Base-by-base conservation (phyloP, 1,140 invertebrate species). In the Zaprionus capensis region DNA sequence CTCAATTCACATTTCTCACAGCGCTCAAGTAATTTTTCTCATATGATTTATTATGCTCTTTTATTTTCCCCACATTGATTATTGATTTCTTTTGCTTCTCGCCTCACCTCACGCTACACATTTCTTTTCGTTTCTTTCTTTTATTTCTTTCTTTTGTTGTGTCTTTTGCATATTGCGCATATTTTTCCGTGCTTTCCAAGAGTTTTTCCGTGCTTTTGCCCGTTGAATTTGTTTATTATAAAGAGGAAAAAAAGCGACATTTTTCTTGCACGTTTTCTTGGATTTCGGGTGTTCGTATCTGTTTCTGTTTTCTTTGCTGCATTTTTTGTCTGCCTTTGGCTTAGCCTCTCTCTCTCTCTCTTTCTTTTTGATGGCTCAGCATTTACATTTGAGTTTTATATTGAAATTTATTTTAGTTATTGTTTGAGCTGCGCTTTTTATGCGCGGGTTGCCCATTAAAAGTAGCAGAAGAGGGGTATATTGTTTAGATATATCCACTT, bases 81-180 rank as follows among this genome's bases (percentile, higher is more conserved):
- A 82, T 86, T 82, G 72, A 66, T 80, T 74, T 62, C 44, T 22
- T 34, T 38, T 34, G 5, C 49, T 59, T 63, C 26, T n/a, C 38
- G 26, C 7, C 53, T 68, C 67, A 71, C 67, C 68, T 82, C 72
- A 75, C 53, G 56, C 53, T 12, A 24, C 11, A 24, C 5, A 17
- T 55, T 65, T 67, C 67, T 56, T 66, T 17, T 55, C 44, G 51
- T 74, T 64, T 81, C 20, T 61, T 69, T 63, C n/a, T 78, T 55
- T 59, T 78, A 20, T 74, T 64, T 81, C 20, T 74, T 59, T 81
- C 17, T 77, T 82, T 71, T 61, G 73, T 61, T 64, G 24, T 34
- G 26, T 64, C 72, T 75, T 87, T 87, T 83, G 83, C 83, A 83
- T 87, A 74, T 78, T 82, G 80, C 76, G 83, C 83, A 87, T 78